Conservation (phyloP, 2,797 vertebrate species). For the Galagoides demidoff region DNA sequence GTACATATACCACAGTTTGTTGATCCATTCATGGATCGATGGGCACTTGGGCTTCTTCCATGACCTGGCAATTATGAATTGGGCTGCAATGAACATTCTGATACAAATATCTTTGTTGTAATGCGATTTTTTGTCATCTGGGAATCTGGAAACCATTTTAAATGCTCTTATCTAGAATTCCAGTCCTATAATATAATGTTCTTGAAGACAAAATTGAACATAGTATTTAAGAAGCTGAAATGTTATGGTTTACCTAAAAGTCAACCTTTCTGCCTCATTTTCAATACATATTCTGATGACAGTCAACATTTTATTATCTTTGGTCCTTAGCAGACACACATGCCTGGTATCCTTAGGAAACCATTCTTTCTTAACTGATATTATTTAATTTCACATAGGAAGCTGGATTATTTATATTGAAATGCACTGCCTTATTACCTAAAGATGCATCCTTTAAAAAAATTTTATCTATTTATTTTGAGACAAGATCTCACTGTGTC, state of each 20-base stretch:
- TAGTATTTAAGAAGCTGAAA: slow-evolving; percentile 11
- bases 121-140: too few species aligned
- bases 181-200: not conserved
- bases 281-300: not conserved
- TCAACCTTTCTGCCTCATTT: slow-evolving; percentile 7
- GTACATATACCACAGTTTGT: too few species aligned
- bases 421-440: not conserved
- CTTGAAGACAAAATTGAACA: slow-evolving; percentile 16
- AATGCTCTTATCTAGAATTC: slow-evolving; percentile 18
- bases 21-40: too few species aligned
- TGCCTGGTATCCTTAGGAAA: not conserved
- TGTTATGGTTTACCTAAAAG: slow-evolving; percentile 1
- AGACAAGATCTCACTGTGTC: too few species aligned
- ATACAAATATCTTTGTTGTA: too few species aligned
- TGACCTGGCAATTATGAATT: too few species aligned
- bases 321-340: not conserved
- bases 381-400: not conserved
- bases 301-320: not conserved
- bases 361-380: not conserved
- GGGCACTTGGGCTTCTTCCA: too few species aligned
- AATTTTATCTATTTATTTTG: too few species aligned
- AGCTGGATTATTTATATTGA: not conserved
- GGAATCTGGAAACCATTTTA: too few species aligned
- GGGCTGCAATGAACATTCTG: too few species aligned
- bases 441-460: not conserved